Evolutionary conservation across 64 coral and sea anemone species (phyloP), one percentile per base, ranked within the genome.

Genomic region (Dendrophyllia cribrosa): DNA sequence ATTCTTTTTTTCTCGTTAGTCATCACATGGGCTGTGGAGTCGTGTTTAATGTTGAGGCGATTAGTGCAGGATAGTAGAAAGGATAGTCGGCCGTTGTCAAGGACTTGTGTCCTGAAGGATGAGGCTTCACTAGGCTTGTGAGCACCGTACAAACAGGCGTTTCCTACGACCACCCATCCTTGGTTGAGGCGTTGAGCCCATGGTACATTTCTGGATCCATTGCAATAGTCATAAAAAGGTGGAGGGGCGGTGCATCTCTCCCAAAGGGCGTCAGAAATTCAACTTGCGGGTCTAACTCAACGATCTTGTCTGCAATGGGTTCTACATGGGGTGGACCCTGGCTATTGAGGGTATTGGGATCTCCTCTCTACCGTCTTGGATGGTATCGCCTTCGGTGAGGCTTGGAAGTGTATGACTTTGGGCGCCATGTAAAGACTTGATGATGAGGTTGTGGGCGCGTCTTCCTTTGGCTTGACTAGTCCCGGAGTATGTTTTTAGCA

Each of bases 151-250:
- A 90, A 58, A 44, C 76, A 81, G 19, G 76, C 47, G n/a, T 90
- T 70, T 50, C 75, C 75, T 3, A 90, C 34, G 7, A 80, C 74
- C 56, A 90, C 75, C 75, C 75, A 90, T 5, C 88, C 75, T 14
- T 79, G 63, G 20, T 90, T 62, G 1, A 89, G 58, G 1, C 59
- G 59, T 17, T 89, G 87, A 14, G 16, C 74, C 73, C 87, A 89
- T 7, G 90, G 90, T 7, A 69, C 81, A 68, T 84, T 75, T 74
- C 72, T 58, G 60, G 82, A 81, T 43, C 90, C 80, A 70, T 92
- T 92, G 9, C 45, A 61, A 6, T 34, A 86, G 9, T 86, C 70
- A 26, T 85, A 62, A 46, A 92, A 14, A 85, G 85, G 44, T 75
- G 90, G 0, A 78, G 63, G 22, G 75, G 59, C n/a, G 91, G 71